phyloP scores from a whole-genome alignment of 2,888 invertebrate genomes.

The Nudaria mundana region DNA sequence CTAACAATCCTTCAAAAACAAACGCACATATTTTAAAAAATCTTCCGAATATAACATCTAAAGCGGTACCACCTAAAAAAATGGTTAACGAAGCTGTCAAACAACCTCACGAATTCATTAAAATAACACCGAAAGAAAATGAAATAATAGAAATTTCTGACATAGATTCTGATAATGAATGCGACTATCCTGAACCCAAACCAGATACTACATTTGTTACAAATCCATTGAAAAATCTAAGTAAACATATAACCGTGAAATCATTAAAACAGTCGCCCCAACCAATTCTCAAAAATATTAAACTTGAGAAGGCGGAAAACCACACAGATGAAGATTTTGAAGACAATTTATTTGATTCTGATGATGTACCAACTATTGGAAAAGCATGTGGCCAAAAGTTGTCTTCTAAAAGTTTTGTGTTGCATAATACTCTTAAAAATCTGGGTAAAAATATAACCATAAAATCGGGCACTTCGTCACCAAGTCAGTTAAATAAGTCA shows the following conservation, averaged over 20 bases:
- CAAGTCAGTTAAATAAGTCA: constrained; percentile 29
- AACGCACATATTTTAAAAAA: constrained; percentile 51
- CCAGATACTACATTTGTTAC: constrained; percentile 24
- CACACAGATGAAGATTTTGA: constrained; percentile 17
- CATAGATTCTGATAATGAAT: constrained; percentile 68
- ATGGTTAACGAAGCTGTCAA: constrained; percentile 3
- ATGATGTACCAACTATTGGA: constrained; percentile 15
- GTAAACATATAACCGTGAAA: constrained; percentile 57
- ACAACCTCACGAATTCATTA: constrained; percentile 29
- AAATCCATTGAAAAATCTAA: constrained; percentile 46
- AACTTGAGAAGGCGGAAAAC: constrained; percentile 23
- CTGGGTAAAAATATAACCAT: constrained; percentile 62
- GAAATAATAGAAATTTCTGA: constrained; percentile 65
- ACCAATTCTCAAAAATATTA: constrained; percentile 11
- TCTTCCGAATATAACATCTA: constrained; percentile 55
- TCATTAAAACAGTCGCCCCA: constrained; percentile 27
- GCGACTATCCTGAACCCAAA: constrained; percentile 8
- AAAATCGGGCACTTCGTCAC: constrained; percentile 54
- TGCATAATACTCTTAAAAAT: constrained; percentile 56
- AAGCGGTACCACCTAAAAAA: constrained; percentile 38
- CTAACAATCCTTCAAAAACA: constrained; percentile 29
- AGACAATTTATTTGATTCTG: constrained; percentile 9
- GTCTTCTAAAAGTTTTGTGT: constrained; percentile 21
- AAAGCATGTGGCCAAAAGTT: constrained; percentile 24
- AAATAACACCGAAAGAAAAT: constrained; percentile 37